Conservation (phyloP, 1,140 invertebrate genomes). For the Cryptotermes secundus region DNA sequence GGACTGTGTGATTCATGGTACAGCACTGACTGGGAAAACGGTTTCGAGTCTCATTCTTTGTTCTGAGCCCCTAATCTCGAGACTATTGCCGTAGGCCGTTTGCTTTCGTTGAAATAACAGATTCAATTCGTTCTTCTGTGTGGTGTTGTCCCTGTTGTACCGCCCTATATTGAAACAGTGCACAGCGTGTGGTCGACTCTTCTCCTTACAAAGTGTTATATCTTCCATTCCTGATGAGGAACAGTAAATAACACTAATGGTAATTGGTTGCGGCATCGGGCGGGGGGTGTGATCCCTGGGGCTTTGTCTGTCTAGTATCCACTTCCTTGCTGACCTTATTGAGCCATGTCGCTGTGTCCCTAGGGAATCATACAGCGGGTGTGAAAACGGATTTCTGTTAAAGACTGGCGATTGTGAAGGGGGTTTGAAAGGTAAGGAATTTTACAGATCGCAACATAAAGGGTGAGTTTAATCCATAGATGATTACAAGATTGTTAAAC, state of each 20-base stretch:
- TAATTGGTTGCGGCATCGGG: not conserved
- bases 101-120: not conserved
- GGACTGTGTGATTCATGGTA: too few species aligned
- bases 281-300: not conserved
- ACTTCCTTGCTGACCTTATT: not conserved
- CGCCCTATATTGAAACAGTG: not conserved
- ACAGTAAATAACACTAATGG: slow-evolving; percentile 12
- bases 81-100: not conserved
- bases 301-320: too few species aligned
- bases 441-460: not conserved
- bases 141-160: not conserved
- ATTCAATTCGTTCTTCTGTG: not conserved
- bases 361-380: not conserved
- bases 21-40: not conserved
- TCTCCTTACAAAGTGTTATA: not conserved
- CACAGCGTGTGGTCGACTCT: not conserved
- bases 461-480: not conserved
- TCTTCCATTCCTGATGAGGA: not conserved
- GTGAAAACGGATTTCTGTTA: too few species aligned
- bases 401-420: not conserved
- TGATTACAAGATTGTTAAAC: not conserved
- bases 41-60: not conserved
- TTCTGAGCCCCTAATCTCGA: not conserved
- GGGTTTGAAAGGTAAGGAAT: not conserved
- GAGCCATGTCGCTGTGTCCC: not conserved